Evolutionary conservation across 2,888 invertebrate genomes (phyloP).

Genomic region (Xanthorhoe designata): DNA sequence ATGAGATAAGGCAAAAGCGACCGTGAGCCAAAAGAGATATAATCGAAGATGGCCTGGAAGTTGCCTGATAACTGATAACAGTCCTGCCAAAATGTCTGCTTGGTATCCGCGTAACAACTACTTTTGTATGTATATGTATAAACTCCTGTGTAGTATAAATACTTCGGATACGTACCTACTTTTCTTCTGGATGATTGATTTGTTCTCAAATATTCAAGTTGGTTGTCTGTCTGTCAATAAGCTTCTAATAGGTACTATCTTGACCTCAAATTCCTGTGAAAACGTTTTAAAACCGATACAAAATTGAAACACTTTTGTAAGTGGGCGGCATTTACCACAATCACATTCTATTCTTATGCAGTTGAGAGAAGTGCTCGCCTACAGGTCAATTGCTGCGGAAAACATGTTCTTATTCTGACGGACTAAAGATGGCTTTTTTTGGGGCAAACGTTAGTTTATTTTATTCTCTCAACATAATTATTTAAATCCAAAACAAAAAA

Average conservation of each 20-base stretch:
- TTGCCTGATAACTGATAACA: conserved; percentile 27
- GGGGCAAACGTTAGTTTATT: conserved; percentile 13
- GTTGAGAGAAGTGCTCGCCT: conserved; percentile 12
- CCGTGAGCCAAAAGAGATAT: conserved; percentile 27
- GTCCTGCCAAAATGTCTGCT: conserved; percentile 7
- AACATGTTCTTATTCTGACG: conserved; percentile 19
- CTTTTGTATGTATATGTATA: not conserved
- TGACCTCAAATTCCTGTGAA: not conserved
- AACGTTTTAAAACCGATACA: conserved; percentile 10
- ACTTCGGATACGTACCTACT: too few relatives aligned
- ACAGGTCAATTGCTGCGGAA: conserved; percentile 30
- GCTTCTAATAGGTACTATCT: too few relatives aligned
- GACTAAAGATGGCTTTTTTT: conserved; percentile 12
- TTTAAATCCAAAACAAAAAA: too few relatives aligned
- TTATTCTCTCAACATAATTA: too few relatives aligned
- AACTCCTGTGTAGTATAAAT: too few relatives aligned
- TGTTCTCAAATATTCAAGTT: too few relatives aligned
- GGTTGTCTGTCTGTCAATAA: too few relatives aligned
- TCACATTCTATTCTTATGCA: conserved; percentile 28
- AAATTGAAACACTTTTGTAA: not conserved
- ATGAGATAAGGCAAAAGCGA: conserved; percentile 11
- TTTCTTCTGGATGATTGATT: too few relatives aligned
- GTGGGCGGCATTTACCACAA: conserved; percentile 17
- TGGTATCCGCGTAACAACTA: not conserved
- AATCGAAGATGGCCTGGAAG: conserved; percentile 29